Evolutionary conservation across 2,113 vertebrate species (phyloP).

Genomic region (Strigops habroptila): DNA sequence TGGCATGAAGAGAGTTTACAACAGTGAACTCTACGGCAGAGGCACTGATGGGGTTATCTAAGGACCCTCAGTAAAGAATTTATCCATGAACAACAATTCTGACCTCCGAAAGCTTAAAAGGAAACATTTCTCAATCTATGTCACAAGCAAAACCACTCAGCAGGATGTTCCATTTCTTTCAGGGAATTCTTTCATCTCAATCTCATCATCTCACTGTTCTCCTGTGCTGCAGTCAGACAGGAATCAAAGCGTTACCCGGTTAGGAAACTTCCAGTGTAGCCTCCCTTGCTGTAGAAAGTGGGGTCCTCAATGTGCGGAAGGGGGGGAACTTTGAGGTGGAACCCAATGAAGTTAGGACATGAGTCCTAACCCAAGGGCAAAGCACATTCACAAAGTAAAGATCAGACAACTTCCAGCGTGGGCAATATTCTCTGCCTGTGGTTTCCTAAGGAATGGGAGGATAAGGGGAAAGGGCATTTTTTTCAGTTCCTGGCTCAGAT

Average conservation of each 20-base stretch:
- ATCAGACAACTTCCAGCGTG: background rate
- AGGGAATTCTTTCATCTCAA: background rate
- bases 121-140: background rate
- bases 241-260: background rate
- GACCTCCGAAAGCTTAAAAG: background rate
- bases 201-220: background rate
- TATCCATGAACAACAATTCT: background rate
- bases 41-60: background rate
- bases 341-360: background rate
- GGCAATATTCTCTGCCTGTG: background rate
- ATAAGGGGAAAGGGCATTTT: background rate
- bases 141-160: background rate
- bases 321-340: background rate
- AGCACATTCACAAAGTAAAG: background rate
- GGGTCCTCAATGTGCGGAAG: background rate
- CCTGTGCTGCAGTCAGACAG: background rate
- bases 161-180: background rate
- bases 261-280: background rate
- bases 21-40: background rate
- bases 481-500: constrained; percentile 6
- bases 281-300: background rate
- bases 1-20: background rate
- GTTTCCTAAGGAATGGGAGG: background rate
- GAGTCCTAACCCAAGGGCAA: background rate
- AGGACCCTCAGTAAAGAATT: background rate